A percentile compares a stretch with the other conserved stretches of the same genome.
These are phyloP conservation scores for Byasa hedistus DNA, from an alignment of 2,888 invertebrate genomes.

Conservation along the genomic window DNA sequence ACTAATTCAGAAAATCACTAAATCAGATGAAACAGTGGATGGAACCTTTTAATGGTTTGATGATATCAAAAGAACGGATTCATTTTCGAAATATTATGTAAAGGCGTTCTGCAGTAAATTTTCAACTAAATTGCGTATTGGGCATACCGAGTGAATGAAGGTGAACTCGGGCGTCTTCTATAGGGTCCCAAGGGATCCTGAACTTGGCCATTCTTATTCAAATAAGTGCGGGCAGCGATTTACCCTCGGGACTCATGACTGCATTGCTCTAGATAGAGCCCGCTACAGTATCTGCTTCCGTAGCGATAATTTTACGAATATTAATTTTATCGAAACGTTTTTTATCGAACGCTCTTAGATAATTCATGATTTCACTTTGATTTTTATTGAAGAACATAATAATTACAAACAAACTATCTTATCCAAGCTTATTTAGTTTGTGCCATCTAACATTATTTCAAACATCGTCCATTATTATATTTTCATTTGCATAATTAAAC, in stretches of 20 bases:
- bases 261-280: slow-evolving; percentile 41
- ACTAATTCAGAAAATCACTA: too few relatives aligned
- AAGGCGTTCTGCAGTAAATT: slow-evolving; percentile 38
- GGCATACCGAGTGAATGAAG: slow-evolving; percentile 47
- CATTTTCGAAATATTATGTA: neutral
- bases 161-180: slow-evolving; percentile 47
- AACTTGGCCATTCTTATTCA: slow-evolving; percentile 72
- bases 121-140: slow-evolving; percentile 47
- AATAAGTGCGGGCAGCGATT: slow-evolving; percentile 68
- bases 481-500: neutral
- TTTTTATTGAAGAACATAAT: too few relatives aligned
- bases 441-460: neutral
- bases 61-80: neutral
- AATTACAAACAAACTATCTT: neutral
- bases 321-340: slow-evolving; percentile 22
- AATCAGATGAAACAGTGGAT: too few relatives aligned
- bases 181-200: slow-evolving; percentile 45
- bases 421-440: neutral
- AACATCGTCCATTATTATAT: neutral
- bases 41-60: neutral
- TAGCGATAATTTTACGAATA: slow-evolving; percentile 25
- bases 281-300: slow-evolving; percentile 26
- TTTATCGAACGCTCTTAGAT: slow-evolving; percentile 15
- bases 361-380: neutral
- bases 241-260: slow-evolving; percentile 54